These are phyloP conservation scores for Pseudomyrmex gracilis DNA, from an alignment of 1,140 invertebrate genomes.

Conservation along the genomic window DNA sequence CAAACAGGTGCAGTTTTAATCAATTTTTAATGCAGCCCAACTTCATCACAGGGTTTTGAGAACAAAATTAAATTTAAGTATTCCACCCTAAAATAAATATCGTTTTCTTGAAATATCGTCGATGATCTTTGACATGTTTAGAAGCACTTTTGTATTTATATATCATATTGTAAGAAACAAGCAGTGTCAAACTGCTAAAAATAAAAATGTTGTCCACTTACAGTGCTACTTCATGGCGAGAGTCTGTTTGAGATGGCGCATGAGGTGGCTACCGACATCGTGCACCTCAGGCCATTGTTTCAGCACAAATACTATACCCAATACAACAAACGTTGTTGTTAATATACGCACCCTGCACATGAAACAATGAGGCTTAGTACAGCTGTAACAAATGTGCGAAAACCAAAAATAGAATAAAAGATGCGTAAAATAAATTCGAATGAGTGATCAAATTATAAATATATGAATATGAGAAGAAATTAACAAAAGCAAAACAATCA, in stretches of 20 bases:
- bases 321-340: slow-evolving; percentile 92
- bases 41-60: slow-evolving; percentile 66
- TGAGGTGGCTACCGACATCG: slow-evolving; percentile 90
- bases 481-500: too few species aligned
- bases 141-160: background rate
- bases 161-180: too few species aligned
- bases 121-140: slow-evolving; percentile 6
- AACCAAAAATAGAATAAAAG: slow-evolving; percentile 81
- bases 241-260: slow-evolving; percentile 89
- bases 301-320: slow-evolving; percentile 92
- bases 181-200: too few species aligned
- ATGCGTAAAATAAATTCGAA: slow-evolving; percentile 75
- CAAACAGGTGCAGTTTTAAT: slow-evolving; percentile 69
- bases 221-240: slow-evolving; percentile 88
- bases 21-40: slow-evolving; percentile 65
- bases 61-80: slow-evolving; percentile 70
- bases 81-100: slow-evolving; percentile 75
- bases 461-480: slow-evolving; percentile 51
- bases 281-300: slow-evolving; percentile 95
- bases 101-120: slow-evolving; percentile 18
- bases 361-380: slow-evolving; percentile 86
- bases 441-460: slow-evolving; percentile 25
- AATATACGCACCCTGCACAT: slow-evolving; percentile 93
- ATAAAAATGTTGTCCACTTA: slow-evolving; percentile 70
- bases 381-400: slow-evolving; percentile 83